Percentiles rank a stretch among this genome's conserved stretches.
phyloP scores from a whole-genome alignment of 2,888 invertebrate species.

The Prosapia bicincta region DNA sequence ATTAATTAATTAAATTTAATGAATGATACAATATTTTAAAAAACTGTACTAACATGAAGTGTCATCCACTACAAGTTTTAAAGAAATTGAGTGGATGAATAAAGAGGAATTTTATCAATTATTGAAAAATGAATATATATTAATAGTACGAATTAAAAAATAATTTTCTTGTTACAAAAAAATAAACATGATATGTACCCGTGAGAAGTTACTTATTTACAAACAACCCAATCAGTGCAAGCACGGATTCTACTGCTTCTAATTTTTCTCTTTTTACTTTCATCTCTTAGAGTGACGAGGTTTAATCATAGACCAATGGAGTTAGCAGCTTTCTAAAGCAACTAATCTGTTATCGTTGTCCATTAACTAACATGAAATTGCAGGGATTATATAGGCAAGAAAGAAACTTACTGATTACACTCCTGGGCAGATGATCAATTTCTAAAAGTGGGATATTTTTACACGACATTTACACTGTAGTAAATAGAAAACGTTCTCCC shows the following conservation, averaged over 20 bases:
- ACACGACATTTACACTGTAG: neutral
- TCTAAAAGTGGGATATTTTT: neutral
- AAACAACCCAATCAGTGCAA: neutral
- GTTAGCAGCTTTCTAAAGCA: neutral
- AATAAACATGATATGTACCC: no score
- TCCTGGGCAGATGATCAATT: neutral
- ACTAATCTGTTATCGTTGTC: neutral
- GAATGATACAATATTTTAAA: no score
- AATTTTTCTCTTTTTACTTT: neutral
- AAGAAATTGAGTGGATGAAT: no score
- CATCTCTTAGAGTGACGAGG: neutral
- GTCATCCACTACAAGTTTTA: no score
- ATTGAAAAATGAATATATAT: no score
- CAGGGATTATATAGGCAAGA: neutral
- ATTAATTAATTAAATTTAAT: no score
- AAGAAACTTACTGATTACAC: neutral
- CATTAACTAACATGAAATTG: neutral
- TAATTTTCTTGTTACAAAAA: no score
- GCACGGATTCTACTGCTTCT: neutral
- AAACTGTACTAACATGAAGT: no score
- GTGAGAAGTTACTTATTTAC: no score
- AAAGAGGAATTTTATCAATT: no score
- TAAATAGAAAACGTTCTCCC: neutral
- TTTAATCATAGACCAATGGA: neutral
- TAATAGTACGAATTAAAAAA: neutral